Percentiles rank a stretch among this genome's conserved stretches.
Conservation (phyloP, 2,797 vertebrate genomes). For the Pachyuromys duprasi region DNA sequence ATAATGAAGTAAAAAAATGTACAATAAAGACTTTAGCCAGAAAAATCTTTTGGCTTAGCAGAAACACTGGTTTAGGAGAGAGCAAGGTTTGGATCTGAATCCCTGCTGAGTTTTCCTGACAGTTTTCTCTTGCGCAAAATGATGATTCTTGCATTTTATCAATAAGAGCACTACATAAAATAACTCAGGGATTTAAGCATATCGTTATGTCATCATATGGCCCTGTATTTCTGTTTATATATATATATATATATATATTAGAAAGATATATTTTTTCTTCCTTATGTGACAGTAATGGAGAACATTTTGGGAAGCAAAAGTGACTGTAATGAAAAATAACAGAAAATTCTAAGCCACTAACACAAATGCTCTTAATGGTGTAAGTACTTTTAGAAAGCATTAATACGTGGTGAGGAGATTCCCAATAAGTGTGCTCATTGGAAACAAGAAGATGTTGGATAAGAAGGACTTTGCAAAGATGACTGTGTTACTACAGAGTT, state of each 20-base stretch:
- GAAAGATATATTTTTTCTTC: not conserved
- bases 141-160: not conserved
- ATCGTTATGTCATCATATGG: not conserved
- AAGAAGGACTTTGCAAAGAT: not conserved
- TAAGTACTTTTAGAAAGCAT: not conserved
- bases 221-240: not conserved
- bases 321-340: not conserved
- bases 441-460: not conserved
- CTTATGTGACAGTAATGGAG: not conserved
- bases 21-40: not conserved
- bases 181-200: not conserved
- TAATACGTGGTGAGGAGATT: not conserved
- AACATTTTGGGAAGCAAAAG: not conserved
- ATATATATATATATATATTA: not conserved
- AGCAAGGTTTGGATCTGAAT: not conserved
- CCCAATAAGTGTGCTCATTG: not conserved
- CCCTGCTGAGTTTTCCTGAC: not conserved
- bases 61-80: not conserved
- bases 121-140: not conserved
- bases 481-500: not conserved
- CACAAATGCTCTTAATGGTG: not conserved
- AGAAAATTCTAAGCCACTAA: not conserved
- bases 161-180: slow-evolving; percentile 34
- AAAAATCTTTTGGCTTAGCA: not conserved
- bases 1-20: not conserved